Conservation (phyloP, 1,140 invertebrate genomes). For the Trigoniulus corallinus region DNA sequence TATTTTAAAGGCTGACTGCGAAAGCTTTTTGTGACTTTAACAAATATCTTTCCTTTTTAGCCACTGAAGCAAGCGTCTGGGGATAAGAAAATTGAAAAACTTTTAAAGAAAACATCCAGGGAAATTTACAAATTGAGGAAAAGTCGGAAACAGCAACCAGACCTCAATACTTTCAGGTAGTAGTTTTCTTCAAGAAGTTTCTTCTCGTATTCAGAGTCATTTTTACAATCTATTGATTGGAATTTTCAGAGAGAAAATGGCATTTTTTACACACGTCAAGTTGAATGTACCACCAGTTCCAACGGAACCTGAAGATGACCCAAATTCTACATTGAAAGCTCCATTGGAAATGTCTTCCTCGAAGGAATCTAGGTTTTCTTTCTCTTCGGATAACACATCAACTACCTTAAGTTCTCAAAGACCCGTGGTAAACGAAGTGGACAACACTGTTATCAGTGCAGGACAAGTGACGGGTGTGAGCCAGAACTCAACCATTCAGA, state of each 20-base stretch:
- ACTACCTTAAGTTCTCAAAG: too few relatives aligned
- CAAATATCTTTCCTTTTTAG: slow-evolving; percentile 5
- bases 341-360: neutral
- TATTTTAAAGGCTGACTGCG: neutral
- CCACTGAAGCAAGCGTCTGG: slow-evolving; percentile 40
- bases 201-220: slow-evolving; percentile 5
- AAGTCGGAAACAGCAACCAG: slow-evolving; percentile 70
- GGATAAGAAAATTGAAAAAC: slow-evolving; percentile 57
- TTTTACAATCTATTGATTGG: slow-evolving; percentile 3
- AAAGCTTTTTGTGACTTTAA: neutral
- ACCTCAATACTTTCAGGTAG: slow-evolving; percentile 84
- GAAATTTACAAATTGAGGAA: slow-evolving; percentile 78
- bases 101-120: slow-evolving; percentile 66
- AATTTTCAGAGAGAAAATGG: slow-evolving; percentile 62
- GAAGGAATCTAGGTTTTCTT: too few relatives aligned
- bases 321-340: neutral
- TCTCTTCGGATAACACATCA: neutral
- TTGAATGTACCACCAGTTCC: slow-evolving; percentile 56
- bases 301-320: slow-evolving; percentile 28
- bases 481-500: neutral
- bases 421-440: neutral
- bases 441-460: neutral
- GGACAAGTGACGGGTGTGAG: neutral
- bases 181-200: slow-evolving; percentile 22
- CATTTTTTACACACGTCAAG: slow-evolving; percentile 73